A percentile compares a stretch with the other conserved stretches of the same genome.
These are phyloP conservation scores for Mormyrops boulengeri DNA, from an alignment of 2,797 vertebrate species.

Conservation along the genomic window DNA sequence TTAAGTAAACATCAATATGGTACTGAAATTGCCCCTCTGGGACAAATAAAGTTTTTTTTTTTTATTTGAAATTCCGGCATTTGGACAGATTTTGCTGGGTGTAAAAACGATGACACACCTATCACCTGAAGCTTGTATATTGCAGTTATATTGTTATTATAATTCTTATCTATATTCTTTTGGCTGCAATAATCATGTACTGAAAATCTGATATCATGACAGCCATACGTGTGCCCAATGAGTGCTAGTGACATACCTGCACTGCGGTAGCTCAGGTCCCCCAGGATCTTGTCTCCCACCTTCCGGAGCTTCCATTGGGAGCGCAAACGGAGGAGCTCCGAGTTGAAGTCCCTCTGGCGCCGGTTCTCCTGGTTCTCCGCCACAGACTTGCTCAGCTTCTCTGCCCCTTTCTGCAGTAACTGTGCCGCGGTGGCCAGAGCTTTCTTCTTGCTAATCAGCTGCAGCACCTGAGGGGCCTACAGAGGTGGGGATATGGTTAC, in stretches of 20 bases:
- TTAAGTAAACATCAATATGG: neutral
- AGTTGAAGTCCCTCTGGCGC: constrained; percentile 91
- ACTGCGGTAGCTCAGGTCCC: constrained; percentile 94
- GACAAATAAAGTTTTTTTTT: no score
- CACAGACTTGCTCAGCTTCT: constrained; percentile 86
- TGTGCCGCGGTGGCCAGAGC: constrained; percentile 86
- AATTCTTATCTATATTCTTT: no score
- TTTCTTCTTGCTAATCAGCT: constrained; percentile 93
- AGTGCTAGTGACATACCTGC: constrained; percentile 63
- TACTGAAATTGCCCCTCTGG: neutral
- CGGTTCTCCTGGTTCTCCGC: constrained; percentile 90
- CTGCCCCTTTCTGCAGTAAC: constrained; percentile 85
- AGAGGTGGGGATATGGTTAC: neutral
- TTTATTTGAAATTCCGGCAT: neutral
- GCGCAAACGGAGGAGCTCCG: constrained; percentile 81
- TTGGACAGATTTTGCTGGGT: neutral
- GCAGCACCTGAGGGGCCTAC: constrained; percentile 86
- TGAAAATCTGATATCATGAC: neutral
- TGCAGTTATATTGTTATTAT: neutral
- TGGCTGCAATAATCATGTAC: neutral
- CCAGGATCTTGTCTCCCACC: constrained; percentile 96
- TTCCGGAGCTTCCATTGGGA: constrained; percentile 98
- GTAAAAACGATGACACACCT: neutral
- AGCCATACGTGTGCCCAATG: no score
- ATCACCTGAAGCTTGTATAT: neutral